Evolutionary conservation across 2,113 vertebrate species (phyloP).

Genomic region (Oryzias celebensis): DNA sequence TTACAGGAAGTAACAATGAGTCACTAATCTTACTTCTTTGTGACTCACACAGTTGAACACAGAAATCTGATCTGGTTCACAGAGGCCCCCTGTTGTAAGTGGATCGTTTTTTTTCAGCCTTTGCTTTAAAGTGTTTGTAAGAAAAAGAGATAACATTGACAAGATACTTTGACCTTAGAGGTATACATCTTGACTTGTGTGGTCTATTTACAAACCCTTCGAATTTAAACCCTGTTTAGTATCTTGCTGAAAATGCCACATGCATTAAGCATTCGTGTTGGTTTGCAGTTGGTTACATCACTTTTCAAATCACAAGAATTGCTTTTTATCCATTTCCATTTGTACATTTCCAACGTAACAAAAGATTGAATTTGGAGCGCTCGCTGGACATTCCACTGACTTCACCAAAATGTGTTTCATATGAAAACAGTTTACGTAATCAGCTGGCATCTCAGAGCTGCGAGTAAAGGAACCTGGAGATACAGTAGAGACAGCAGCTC

Average conservation of each 20-base stretch:
- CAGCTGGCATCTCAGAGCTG: constrained; percentile 50
- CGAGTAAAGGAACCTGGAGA: constrained; percentile 36
- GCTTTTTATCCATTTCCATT: constrained; percentile 49
- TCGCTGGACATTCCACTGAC: constrained; percentile 75
- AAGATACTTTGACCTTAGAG: background rate
- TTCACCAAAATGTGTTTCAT: constrained; percentile 73
- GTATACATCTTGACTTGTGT: no score
- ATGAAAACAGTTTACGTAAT: constrained; percentile 77
- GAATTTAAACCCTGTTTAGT: background rate
- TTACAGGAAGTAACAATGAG: constrained; percentile 70
- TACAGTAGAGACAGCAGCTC: constrained; percentile 34
- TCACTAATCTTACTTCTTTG: constrained; percentile 61
- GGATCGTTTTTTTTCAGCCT: constrained; percentile 16
- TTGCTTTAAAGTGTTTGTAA: constrained; percentile 21
- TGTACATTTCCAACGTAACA: constrained; percentile 61
- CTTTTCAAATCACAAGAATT: constrained; percentile 45
- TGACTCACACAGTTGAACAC: constrained; percentile 63
- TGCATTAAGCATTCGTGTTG: constrained; percentile 41
- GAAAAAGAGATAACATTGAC: constrained; percentile 17
- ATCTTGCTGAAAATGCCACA: constrained; percentile 25
- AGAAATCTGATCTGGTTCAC: constrained; percentile 63
- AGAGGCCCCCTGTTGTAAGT: constrained; percentile 54
- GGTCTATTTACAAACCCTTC: background rate
- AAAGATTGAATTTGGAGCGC: constrained; percentile 67
- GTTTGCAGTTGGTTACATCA: constrained; percentile 27